These are phyloP conservation scores for Typhlichthys subterraneus DNA, from an alignment of 2,797 vertebrate species.

Conservation along the genomic window DNA sequence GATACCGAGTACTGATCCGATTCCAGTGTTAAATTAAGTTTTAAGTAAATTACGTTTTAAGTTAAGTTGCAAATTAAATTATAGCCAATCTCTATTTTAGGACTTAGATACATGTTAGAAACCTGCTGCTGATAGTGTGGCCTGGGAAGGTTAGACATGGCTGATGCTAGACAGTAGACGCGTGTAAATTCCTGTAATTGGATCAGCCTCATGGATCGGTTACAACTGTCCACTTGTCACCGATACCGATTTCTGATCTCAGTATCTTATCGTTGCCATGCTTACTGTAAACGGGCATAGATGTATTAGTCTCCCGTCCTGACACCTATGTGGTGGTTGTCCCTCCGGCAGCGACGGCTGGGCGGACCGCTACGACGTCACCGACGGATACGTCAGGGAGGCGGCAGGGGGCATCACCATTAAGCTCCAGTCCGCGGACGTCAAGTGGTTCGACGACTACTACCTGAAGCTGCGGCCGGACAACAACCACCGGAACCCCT, in stretches of 20 bases:
- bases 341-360: constrained; percentile 87
- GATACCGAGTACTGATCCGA: too few species aligned
- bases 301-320: constrained; percentile 14
- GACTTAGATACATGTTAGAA: neutral
- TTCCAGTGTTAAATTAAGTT: too few species aligned
- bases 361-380: constrained; percentile 97
- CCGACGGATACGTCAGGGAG: constrained; percentile 91
- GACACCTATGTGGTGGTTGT: constrained; percentile 3
- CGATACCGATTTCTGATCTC: too few species aligned
- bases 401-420: constrained; percentile 96
- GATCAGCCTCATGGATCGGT: too few species aligned
- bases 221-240: too few species aligned
- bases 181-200: too few species aligned
- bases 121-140: neutral
- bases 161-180: too few species aligned
- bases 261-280: neutral
- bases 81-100: too few species aligned
- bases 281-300: constrained; percentile 1
- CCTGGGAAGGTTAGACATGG: neutral
- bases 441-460: constrained; percentile 98
- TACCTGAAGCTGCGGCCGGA: constrained; percentile 94
- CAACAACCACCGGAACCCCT: constrained; percentile 92
- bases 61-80: too few species aligned
- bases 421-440: constrained; percentile 97
- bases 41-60: too few species aligned